Evolutionary conservation across 1,140 invertebrate species (phyloP).

Genomic region (Uloborus diversus): DNA sequence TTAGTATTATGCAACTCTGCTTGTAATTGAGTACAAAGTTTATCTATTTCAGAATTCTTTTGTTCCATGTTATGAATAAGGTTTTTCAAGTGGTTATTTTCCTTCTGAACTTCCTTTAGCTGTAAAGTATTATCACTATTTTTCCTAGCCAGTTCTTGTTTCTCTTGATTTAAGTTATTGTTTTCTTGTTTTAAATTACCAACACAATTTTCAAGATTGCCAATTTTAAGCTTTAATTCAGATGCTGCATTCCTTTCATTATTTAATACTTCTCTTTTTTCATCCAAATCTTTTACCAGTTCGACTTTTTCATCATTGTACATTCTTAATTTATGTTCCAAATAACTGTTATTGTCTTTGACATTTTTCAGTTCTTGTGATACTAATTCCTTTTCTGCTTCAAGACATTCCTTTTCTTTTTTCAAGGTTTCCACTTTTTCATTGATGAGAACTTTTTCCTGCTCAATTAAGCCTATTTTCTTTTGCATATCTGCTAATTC

Average conservation of each 20-base stretch:
- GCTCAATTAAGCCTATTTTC: too few species aligned
- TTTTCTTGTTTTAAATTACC: background rate
- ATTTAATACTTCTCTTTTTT: background rate
- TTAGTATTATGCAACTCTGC: background rate
- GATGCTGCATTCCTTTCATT: background rate
- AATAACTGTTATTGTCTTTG: too few species aligned
- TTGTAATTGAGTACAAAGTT: background rate
- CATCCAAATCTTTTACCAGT: slow-evolving; percentile 6
- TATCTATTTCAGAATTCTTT: background rate
- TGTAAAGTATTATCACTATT: too few species aligned
- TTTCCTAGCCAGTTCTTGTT: background rate
- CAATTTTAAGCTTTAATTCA: too few species aligned
- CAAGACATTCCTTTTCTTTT: too few species aligned
- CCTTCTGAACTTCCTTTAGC: too few species aligned
- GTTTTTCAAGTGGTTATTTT: background rate
- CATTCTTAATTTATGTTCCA: background rate
- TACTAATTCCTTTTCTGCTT: too few species aligned
- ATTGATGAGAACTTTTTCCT: too few species aligned
- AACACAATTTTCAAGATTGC: background rate
- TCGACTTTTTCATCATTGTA: background rate
- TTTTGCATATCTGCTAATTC: too few species aligned
- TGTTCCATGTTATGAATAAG: background rate
- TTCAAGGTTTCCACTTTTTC: too few species aligned
- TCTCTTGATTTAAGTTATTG: background rate
- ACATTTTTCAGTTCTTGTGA: too few species aligned